Evolutionary conservation across 2,888 invertebrate species (phyloP).

Genomic region (Mantis religiosa): DNA sequence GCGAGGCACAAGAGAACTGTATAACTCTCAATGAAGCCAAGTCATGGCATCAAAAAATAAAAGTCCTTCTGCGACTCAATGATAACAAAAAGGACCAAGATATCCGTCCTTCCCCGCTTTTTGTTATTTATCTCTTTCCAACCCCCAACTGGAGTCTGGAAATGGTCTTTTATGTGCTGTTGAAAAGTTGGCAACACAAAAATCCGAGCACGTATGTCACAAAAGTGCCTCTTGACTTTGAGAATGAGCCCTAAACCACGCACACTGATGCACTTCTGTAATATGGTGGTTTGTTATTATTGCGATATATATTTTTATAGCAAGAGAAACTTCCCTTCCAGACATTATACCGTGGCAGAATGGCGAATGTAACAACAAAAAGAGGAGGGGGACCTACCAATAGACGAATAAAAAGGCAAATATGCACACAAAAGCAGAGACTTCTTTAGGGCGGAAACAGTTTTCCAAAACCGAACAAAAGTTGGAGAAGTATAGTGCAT

Average conservation of each 20-base stretch:
- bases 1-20: not conserved
- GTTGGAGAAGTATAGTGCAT: not conserved
- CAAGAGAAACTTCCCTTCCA: not conserved
- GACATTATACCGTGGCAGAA: not conserved
- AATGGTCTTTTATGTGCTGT: not conserved
- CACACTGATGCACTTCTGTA: not conserved
- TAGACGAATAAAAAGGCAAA: not conserved
- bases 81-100: not conserved
- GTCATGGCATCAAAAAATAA: not conserved
- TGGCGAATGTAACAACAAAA: not conserved
- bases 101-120: not conserved
- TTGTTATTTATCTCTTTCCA: not conserved
- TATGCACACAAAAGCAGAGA: not conserved
- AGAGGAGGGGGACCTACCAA: not conserved
- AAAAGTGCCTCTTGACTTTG: not conserved
- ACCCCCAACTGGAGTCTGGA: not conserved
- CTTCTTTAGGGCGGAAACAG: slow-evolving; percentile 1
- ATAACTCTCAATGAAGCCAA: not conserved
- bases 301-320: not conserved
- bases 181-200: not conserved
- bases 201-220: not conserved
- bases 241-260: not conserved
- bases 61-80: not conserved
- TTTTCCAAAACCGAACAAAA: not conserved
- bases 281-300: not conserved